A percentile compares a stretch with the other conserved stretches of the same genome.
phyloP scores from a whole-genome alignment of 2,888 invertebrate genomes.

The Chorisops tibialis region DNA sequence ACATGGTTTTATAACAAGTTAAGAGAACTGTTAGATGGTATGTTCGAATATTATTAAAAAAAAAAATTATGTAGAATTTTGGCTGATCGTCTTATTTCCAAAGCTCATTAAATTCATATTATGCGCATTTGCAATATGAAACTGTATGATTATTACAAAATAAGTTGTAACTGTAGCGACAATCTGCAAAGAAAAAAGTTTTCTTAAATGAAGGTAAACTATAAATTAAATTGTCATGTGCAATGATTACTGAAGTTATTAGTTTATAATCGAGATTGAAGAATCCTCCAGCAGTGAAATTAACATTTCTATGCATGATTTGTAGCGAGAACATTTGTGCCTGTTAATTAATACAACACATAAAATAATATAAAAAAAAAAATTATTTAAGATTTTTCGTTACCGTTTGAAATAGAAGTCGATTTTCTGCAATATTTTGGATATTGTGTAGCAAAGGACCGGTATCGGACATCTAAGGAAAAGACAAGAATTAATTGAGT shows the following conservation, averaged over 20 bases:
- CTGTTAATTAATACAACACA: no score
- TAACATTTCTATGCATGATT: constrained; percentile 39
- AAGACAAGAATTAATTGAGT: no score
- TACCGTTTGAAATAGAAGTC: constrained; percentile 34
- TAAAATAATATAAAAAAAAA: no score
- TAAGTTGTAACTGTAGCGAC: constrained; percentile 42
- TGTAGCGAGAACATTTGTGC: constrained; percentile 41
- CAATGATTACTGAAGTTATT: constrained; percentile 39
- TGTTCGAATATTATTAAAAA: no score
- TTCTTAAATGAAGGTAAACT: neutral
- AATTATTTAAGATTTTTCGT: neutral
- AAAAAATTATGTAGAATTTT: no score
- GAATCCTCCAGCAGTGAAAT: constrained; percentile 41
- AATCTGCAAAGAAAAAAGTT: constrained; percentile 35
- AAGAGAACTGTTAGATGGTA: no score
- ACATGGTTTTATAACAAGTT: no score
- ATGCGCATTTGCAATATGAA: constrained; percentile 18
- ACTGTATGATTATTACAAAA: constrained; percentile 41
- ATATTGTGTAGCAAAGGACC: constrained; percentile 39
- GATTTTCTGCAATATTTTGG: constrained; percentile 31
- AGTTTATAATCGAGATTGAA: constrained; percentile 42
- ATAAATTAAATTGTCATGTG: neutral
- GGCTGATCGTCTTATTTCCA: neutral
- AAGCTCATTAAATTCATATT: neutral
- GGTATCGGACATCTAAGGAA: constrained; percentile 40